Evolutionary conservation across 2,797 vertebrate genomes (phyloP), one percentile per base, ranked within the genome.

Genomic region (Sebastes kiyomatsui): DNA sequence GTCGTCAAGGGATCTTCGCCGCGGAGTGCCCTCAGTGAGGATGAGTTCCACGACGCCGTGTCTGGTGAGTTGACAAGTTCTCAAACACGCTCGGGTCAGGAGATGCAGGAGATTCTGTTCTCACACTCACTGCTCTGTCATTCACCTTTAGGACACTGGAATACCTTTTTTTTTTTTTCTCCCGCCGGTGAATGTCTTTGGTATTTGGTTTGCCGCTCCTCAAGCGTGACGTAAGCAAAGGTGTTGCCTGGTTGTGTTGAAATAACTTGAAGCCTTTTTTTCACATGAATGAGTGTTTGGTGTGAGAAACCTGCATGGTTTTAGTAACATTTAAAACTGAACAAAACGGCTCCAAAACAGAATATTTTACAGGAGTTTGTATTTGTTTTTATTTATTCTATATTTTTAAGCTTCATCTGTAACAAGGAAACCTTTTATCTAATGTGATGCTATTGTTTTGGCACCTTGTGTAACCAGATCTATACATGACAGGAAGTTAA

Each of bases 31-130:
- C 94, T 98, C 81, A 99, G 98, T 11, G 98, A 99, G 77, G 98
- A 99, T 91, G 97, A 99, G 86, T 99, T 99, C 96, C 97, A 99
- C 86, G 98, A 99, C 90, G 98, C 97, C 1, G 87, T 98, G 82
- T 99, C 98, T 94, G 97, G 98, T 99, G 94, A 96, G 95, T 90
- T 61, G 75, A 82, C 81, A 46, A 65, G 77, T 79, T 75, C 14
- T 77, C 79, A 67, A 80, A 83, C 64, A 5, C 32, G 9, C 59
- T 22, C 2, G 8, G 64, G 61, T 23, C n/a, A 11, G 79, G 75
- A 79, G 80, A 74, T 4, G 27, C 56, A 61, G 68, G 83, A 68
- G 81, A 70, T 79, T 82, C 68, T 71, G 71, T 83, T 20, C 76
- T 91, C 85, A 84, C 71, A 9, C 76, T 83, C 22, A 4, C 71